phyloP scores from a whole-genome alignment of 2,797 vertebrate genomes.

The Sebastes nivosus region DNA sequence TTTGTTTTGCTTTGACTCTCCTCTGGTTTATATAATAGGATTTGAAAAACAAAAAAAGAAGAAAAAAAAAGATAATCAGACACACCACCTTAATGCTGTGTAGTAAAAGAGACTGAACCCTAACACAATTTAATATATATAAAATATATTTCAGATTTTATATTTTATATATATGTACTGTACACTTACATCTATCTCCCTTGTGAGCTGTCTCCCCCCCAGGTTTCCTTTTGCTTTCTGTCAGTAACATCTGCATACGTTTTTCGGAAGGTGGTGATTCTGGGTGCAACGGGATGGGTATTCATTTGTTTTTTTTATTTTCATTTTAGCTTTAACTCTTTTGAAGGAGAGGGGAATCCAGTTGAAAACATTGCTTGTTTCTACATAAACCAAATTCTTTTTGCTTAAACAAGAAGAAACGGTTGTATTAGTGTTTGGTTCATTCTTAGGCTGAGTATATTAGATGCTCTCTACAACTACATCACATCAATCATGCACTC shows the following conservation, averaged over 20 bases:
- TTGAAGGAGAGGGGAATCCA: constrained; percentile 85
- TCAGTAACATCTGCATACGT: constrained; percentile 81
- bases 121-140: constrained; percentile 79
- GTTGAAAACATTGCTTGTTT: constrained; percentile 92
- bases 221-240: constrained; percentile 67
- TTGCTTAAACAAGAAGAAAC: constrained; percentile 86
- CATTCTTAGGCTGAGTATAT: constrained; percentile 66
- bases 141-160: constrained; percentile 77
- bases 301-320: constrained; percentile 52
- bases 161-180: constrained; percentile 80
- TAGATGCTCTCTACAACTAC: constrained; percentile 12
- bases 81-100: constrained; percentile 83
- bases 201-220: constrained; percentile 79
- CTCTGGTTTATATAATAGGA: constrained; percentile 82
- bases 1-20: constrained; percentile 71
- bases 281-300: constrained; percentile 58
- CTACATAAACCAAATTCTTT: constrained; percentile 91
- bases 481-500: not conserved
- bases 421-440: constrained; percentile 83
- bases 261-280: constrained; percentile 55
- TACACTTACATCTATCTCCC: constrained; percentile 88
- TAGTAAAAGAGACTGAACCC: constrained; percentile 80
- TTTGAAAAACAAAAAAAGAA: constrained; percentile 73
- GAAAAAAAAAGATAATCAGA: constrained; percentile 78
- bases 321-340: constrained; percentile 89